Base-by-base conservation (phyloP, 2,888 invertebrate species). In the Melitaea athalia region DNA sequence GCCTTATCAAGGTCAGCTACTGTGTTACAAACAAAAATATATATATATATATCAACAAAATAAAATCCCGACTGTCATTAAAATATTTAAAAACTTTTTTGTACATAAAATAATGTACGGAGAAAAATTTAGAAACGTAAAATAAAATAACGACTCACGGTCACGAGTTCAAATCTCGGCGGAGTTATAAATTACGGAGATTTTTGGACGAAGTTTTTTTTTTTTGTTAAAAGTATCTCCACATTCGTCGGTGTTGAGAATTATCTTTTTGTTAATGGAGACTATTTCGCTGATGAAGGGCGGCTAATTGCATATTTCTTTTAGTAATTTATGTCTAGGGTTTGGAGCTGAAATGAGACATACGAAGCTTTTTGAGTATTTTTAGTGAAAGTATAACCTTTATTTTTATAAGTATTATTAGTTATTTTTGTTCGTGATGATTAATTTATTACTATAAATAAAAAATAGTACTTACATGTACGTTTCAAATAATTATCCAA, bases 141-240 rank as follows among this genome's bases (percentile, higher is more conserved):
- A 68, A 38, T 38, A 38, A 64, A 61, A 61, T 47, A 17, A 10
- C 47, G 31, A 55, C 33, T 55, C 33, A 55, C 61, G 70, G 72
- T 71, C 72, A 50, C 68, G 63, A 66, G 70, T 72, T 74, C 68
- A 71, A 69, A 66, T 71, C 73, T 57, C 70, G 60, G 53, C n/a
- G 63, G 67, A 67, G 61, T 49, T 61, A 71, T 68, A 63, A 68
- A 68, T 68, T 60, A 33, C 52, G 43, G 52, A 17, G 52, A 59
- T 50, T 66, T n/a, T 53, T 52, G 43, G 60, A 53, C 17, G 53
- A 60, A 66, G 45, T 53, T 61, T 66, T 60, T 52, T 60, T 53
- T 14, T 38, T 38, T 38, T 38, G 38, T 14, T 12, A 52, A 52
- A 52, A 52, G 24, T 31, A 14, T 52, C 38, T 8, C 8, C 38